Conservation (phyloP, 1,140 invertebrate genomes). For the Ylistrum balloti region DNA sequence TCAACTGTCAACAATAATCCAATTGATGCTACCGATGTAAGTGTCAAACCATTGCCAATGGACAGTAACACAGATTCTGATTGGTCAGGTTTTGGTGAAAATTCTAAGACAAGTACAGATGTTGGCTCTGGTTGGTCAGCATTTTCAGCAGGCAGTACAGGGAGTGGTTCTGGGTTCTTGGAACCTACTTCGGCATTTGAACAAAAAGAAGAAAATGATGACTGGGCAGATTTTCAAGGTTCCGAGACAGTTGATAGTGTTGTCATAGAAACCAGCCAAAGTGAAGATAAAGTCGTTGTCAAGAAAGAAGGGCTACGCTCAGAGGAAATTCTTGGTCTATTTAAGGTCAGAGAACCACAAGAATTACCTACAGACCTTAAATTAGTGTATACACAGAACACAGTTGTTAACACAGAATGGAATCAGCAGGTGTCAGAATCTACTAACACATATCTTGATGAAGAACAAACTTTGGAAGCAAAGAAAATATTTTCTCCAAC, state of each 20-base stretch:
- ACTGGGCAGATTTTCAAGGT: constrained; percentile 55
- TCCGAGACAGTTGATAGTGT: not conserved
- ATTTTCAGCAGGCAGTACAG: constrained; percentile 55
- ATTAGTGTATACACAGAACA: not conserved
- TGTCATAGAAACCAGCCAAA: not conserved
- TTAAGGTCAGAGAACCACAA: constrained; percentile 73
- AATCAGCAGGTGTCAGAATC: not conserved
- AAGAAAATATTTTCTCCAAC: constrained; percentile 17
- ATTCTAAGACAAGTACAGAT: constrained; percentile 17
- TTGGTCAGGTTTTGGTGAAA: constrained; percentile 49
- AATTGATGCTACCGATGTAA: not conserved
- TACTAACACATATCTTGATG: not conserved
- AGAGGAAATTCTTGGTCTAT: constrained; percentile 74
- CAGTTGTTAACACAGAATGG: not conserved
- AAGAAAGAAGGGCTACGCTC: constrained; percentile 73
- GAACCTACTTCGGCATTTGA: not conserved
- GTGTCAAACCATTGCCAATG: not conserved
- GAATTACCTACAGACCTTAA: not conserved
- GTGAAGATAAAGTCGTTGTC: constrained; percentile 37
- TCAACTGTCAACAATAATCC: not conserved
- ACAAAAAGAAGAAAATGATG: constrained; percentile 41
- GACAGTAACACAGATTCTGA: constrained; percentile 46
- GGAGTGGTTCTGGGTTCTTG: not conserved
- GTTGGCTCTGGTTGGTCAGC: constrained; percentile 62
- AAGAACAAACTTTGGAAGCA: not conserved